A percentile compares a stretch with the other conserved stretches of the same genome.
phyloP scores from a whole-genome alignment of 53 echinoderm and acorn worm genomes.

The Glandiceps talaboti region DNA sequence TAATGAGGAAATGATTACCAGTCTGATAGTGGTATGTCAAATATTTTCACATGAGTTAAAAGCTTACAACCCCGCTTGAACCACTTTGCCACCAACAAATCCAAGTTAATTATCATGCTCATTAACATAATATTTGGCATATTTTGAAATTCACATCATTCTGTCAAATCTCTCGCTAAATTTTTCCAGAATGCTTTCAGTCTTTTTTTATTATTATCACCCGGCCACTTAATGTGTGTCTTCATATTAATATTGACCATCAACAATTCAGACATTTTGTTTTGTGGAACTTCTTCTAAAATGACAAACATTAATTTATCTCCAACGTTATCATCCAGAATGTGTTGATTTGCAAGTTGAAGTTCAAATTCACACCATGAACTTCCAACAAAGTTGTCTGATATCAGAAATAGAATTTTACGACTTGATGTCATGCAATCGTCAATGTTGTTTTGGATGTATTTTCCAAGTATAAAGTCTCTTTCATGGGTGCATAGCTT shows the following conservation, averaged over 20 bases:
- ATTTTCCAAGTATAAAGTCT: background rate
- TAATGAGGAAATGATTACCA: too few species aligned
- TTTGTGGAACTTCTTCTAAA: background rate
- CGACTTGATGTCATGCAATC: background rate
- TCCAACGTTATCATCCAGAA: background rate
- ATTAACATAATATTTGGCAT: too few species aligned
- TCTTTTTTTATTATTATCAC: background rate
- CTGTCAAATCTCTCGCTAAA: too few species aligned
- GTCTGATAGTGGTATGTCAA: too few species aligned
- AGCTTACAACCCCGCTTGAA: too few species aligned
- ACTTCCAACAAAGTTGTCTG: background rate
- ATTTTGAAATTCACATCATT: too few species aligned
- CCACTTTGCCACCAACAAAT: too few species aligned
- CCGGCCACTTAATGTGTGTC: background rate
- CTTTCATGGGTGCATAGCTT: background rate
- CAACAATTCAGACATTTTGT: background rate
- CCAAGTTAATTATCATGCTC: too few species aligned
- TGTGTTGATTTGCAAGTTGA: background rate
- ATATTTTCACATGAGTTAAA: too few species aligned
- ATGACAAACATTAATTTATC: background rate
- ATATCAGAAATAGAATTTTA: too few species aligned
- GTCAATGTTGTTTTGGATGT: background rate
- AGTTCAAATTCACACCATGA: background rate
- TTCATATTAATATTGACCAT: background rate
- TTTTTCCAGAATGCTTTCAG: background rate